Evolutionary conservation across 2,797 vertebrate species (phyloP).

Genomic region (Capromys pilorides): DNA sequence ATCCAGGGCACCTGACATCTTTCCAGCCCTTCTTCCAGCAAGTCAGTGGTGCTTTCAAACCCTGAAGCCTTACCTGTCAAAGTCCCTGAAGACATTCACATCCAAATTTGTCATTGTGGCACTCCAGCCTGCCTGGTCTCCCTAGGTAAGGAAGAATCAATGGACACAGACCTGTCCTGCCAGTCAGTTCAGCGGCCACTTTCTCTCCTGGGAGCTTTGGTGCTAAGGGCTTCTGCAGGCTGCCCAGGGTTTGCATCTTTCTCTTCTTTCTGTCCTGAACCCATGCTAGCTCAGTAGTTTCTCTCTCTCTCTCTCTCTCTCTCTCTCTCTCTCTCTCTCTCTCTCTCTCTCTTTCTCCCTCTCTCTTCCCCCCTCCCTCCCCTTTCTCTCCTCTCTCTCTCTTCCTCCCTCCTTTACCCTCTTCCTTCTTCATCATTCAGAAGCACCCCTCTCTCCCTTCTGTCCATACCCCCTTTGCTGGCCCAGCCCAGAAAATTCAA

Average conservation of each 20-base stretch:
- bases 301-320: not conserved
- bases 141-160: not conserved
- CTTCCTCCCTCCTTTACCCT: not conserved
- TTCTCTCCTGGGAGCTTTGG: not conserved
- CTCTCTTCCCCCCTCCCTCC: not conserved
- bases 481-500: constrained; percentile 61
- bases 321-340: too few relatives aligned
- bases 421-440: not conserved
- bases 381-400: not conserved
- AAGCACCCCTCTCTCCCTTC: constrained; percentile 42
- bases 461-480: not conserved
- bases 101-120: not conserved
- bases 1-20: not conserved
- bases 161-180: not conserved
- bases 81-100: not conserved
- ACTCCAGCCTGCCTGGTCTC: not conserved
- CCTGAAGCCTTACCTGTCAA: not conserved
- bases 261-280: not conserved
- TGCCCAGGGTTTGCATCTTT: not conserved
- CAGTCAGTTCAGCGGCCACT: not conserved
- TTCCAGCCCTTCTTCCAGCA: not conserved
- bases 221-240: not conserved
- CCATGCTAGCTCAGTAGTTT: not conserved
- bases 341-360: not conserved
- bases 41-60: not conserved